Evolutionary conservation across 2,797 vertebrate species (phyloP).

Genomic region (Tapera naevia): DNA sequence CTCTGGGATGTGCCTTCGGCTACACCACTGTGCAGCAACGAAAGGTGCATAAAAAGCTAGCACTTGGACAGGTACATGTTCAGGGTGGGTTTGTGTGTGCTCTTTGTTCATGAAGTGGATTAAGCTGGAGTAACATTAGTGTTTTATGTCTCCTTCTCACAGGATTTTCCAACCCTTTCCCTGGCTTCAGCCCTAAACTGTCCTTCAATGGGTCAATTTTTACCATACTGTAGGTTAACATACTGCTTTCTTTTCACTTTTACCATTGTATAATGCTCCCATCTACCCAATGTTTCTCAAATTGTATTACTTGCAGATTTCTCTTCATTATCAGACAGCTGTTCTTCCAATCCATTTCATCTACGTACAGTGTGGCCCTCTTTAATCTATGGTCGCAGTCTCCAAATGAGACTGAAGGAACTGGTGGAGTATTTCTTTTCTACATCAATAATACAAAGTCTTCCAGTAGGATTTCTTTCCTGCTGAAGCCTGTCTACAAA

Average conservation of each 20-base stretch:
- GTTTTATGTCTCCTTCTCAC: background rate
- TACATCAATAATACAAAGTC: background rate
- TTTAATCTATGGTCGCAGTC: background rate
- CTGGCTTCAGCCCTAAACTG: background rate
- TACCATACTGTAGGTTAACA: background rate
- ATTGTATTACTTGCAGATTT: background rate
- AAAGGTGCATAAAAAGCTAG: background rate
- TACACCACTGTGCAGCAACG: background rate
- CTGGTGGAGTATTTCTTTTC: background rate
- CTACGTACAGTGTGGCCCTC: fast-evolving
- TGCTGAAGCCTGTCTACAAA: background rate
- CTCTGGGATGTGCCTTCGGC: background rate
- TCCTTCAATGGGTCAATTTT: background rate
- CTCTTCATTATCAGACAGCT: background rate
- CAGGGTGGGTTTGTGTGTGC: background rate
- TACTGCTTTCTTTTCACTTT: background rate
- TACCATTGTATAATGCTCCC: background rate
- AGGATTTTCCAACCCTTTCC: background rate
- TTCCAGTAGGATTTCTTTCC: background rate
- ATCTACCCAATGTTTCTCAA: background rate
- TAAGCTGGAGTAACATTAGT: background rate
- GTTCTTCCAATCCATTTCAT: background rate
- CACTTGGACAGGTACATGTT: background rate
- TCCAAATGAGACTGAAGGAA: background rate
- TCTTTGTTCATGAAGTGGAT: background rate